These are phyloP conservation scores for Cercopithecus mona DNA, from an alignment of 2,113 vertebrate genomes.

Conservation along the genomic window DNA sequence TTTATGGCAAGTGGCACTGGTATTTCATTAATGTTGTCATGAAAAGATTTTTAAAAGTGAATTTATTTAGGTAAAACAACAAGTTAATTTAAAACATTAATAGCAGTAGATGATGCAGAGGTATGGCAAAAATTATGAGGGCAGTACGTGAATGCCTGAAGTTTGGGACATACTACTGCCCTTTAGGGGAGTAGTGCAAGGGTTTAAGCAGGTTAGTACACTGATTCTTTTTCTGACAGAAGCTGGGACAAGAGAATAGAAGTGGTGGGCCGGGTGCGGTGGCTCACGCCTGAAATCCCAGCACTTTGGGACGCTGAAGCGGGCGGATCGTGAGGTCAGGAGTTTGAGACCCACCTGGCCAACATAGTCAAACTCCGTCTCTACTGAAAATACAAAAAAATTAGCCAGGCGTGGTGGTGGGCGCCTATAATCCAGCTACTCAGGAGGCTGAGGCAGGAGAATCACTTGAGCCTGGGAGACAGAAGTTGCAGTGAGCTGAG, in stretches of 20 bases:
- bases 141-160: neutral
- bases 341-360: no score
- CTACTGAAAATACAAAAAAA: no score
- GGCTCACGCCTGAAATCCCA: no score
- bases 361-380: no score
- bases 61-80: neutral
- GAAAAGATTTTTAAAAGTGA: neutral
- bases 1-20: neutral
- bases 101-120: neutral
- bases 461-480: no score
- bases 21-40: neutral
- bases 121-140: neutral
- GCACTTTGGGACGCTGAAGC: no score
- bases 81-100: neutral
- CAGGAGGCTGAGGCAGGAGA: no score
- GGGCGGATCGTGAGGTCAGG: no score
- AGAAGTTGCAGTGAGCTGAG: no score
- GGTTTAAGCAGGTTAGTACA: neutral
- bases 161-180: neutral
- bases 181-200: neutral
- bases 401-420: no score
- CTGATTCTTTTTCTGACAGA: neutral
- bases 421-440: no score
- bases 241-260: neutral
- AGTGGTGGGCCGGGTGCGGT: no score